Conservation (phyloP, 2,113 vertebrate species). For the Apodemus speciosus region DNA sequence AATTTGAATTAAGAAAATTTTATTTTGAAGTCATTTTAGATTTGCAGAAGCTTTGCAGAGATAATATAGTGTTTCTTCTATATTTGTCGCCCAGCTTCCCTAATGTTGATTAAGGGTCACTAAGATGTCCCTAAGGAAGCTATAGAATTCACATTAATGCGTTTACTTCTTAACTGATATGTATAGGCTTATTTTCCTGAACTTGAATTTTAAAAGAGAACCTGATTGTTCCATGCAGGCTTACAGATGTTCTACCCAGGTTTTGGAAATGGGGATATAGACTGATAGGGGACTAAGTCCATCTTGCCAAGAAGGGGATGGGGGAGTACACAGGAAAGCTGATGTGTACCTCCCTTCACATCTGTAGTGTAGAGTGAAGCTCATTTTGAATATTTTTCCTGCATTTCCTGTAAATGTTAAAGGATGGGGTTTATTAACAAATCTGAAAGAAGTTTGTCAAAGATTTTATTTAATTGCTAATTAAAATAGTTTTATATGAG, state of each 20-base stretch:
- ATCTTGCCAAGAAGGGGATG: no score
- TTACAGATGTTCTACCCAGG: background rate
- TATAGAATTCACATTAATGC: background rate
- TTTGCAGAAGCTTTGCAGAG: conserved; percentile 5
- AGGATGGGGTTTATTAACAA: background rate
- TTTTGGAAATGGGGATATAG: background rate
- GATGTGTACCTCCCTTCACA: background rate
- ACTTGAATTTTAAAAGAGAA: conserved; percentile 26
- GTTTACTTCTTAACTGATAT: background rate
- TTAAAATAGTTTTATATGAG: conserved; percentile 5
- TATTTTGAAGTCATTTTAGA: background rate
- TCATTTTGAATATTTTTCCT: background rate
- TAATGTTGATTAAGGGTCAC: background rate
- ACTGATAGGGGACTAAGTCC: background rate
- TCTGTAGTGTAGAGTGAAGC: background rate
- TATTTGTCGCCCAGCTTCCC: background rate
- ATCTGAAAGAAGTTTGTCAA: conserved; percentile 9
- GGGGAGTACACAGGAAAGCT: background rate
- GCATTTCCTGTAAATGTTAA: background rate
- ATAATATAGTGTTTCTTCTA: background rate
- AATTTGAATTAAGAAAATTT: conserved; percentile 6
- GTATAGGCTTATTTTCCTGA: background rate
- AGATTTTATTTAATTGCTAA: conserved; percentile 14
- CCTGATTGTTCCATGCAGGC: background rate
- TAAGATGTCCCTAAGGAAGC: background rate